Base-by-base conservation (phyloP, 1,140 invertebrate species). In the Lutraria rhynchaena region DNA sequence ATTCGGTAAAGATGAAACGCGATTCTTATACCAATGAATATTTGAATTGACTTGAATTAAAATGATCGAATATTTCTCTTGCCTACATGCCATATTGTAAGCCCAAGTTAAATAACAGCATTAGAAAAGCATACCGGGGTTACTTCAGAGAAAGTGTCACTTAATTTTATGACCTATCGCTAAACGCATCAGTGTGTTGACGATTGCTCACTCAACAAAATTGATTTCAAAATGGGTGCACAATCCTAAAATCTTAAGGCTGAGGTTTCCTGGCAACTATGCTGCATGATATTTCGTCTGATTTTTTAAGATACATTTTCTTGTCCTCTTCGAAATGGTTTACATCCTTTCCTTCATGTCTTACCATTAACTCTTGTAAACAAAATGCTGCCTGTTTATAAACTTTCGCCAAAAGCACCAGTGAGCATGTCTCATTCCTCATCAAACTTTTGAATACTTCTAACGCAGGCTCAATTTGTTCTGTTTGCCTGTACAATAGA, bases 341-440 rank as follows among this genome's bases (percentile, higher is more conserved):
- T 35, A 17, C 35, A 15, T 35, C 7, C 3, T 27, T 63, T 7
- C 27, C n/a, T 5, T 61, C 19, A 75, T 63, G 13, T 41, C 57
- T 41, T 61, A 2, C 9, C 19, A 71, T 11, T 1, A 71, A n/a
- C 11, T 71, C 69, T 27, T 55, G 24, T 11, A 61, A 27, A 51
- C 73, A 75, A 24, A 46, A 51, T 0, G n/a, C 73, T 44, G 57
- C 37, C 33, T 75, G 73, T 51, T 75, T 58, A 49, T 44, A 75
- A 31, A 58, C 55, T 60, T 75, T 75, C 29, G 73, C 27, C 19
- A 75, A 44, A 11, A 29, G 73, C 11, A 75, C 35, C 15, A 63
- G 58, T 41, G 73, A 75, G n/a, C n/a, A n/a, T n/a, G n/a, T n/a
- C n/a, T 17, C 73, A 46, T 41, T 46, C 19, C 31, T 41, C 41